These are phyloP conservation scores for Flabesymbios commensalis DNA, from an alignment of 2,888 invertebrate species.

Conservation along the genomic window DNA sequence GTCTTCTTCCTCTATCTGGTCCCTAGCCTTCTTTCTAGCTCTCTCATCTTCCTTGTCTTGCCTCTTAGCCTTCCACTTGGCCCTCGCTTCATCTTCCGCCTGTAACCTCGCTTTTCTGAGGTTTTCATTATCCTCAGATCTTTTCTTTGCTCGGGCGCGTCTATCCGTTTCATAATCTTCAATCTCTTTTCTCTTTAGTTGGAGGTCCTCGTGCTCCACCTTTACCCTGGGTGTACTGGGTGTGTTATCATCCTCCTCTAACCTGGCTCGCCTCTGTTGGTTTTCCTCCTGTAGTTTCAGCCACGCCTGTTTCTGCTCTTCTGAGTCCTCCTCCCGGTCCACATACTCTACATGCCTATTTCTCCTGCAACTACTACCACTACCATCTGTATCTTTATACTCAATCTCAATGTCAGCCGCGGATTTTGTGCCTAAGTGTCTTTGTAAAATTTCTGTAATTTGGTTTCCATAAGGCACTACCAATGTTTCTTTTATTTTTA, in stretches of 20 bases:
- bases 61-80: constrained; percentile 2
- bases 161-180: too few species aligned
- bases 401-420: neutral
- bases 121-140: constrained; percentile 12
- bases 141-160: too few species aligned
- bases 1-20: too few species aligned
- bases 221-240: too few species aligned
- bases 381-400: neutral
- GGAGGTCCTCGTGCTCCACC: neutral
- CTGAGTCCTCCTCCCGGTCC: too few species aligned
- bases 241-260: constrained; percentile 11
- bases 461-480: constrained; percentile 33
- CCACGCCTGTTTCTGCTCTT: neutral
- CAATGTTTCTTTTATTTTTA: constrained; percentile 29
- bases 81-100: neutral
- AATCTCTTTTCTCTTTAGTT: constrained; percentile 15
- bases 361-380: too few species aligned
- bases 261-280: neutral
- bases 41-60: neutral
- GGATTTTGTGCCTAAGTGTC: constrained; percentile 14
- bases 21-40: constrained; percentile 5
- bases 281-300: neutral
- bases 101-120: neutral
- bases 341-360: neutral
- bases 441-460: constrained; percentile 18